phyloP scores from a whole-genome alignment of 1,140 invertebrate genomes.

The Papilio helenus region DNA sequence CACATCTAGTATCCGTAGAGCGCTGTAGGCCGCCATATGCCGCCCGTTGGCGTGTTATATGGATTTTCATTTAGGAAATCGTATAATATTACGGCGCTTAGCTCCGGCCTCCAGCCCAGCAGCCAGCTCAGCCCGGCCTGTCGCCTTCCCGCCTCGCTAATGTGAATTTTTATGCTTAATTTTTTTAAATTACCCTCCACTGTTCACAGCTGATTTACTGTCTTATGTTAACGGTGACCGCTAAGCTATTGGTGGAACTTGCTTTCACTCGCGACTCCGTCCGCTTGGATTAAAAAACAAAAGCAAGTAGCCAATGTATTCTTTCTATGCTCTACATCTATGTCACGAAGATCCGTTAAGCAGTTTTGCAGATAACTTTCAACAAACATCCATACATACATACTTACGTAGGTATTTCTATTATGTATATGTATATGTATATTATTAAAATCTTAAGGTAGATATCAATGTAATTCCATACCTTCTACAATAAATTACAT shows the following conservation, averaged over 20 bases:
- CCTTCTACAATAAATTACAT: no score
- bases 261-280: no score
- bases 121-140: not conserved
- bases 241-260: not conserved
- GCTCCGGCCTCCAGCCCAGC: conserved; percentile 45
- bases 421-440: no score
- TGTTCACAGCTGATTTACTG: not conserved
- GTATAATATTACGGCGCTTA: conserved; percentile 76
- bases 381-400: no score
- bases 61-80: conserved; percentile 81
- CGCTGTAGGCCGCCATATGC: conserved; percentile 62
- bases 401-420: no score
- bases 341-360: no score
- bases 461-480: no score
- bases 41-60: conserved; percentile 76
- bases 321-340: no score
- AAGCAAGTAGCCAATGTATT: no score
- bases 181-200: conserved; percentile 55
- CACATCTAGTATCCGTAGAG: conserved; percentile 48
- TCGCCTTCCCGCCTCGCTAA: conserved; percentile 53
- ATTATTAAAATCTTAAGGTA: no score
- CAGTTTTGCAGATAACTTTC: no score
- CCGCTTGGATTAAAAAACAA: no score
- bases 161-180: conserved; percentile 75
- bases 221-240: not conserved